Percentiles rank a stretch among this genome's conserved stretches.
phyloP scores from a whole-genome alignment of 2,113 vertebrate genomes.

The Willisornis vidua region DNA sequence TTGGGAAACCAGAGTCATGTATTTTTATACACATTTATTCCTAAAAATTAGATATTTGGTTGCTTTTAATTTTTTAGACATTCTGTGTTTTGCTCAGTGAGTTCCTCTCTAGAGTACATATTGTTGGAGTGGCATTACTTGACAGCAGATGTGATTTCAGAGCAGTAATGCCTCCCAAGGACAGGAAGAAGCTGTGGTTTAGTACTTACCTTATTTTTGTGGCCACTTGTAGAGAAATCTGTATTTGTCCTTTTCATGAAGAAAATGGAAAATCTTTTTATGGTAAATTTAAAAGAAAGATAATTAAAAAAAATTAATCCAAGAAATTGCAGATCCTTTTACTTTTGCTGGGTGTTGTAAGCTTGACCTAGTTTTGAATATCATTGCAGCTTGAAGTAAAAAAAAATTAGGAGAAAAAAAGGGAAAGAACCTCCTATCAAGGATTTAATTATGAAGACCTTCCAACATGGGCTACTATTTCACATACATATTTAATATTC shows the following conservation, averaged over 20 bases:
- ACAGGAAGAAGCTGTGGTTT: not conserved
- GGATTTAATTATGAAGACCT: not conserved
- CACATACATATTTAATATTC: slow-evolving; percentile 23
- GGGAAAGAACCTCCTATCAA: not conserved
- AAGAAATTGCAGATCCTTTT: not conserved
- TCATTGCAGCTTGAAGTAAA: not conserved
- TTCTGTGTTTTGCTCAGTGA: not conserved
- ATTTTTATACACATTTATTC: not conserved
- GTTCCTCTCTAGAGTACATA: not conserved
- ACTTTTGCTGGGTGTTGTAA: not conserved
- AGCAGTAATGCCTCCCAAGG: not conserved
- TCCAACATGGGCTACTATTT: not conserved
- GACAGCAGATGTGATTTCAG: not conserved
- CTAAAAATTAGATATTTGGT: not conserved
- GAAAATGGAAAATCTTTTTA: not conserved
- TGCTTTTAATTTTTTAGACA: not conserved
- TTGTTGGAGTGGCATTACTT: not conserved
- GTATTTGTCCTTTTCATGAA: not conserved
- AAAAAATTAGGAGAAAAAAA: not conserved
- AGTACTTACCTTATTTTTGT: not conserved
- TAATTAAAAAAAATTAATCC: not conserved
- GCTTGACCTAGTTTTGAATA: slow-evolving; percentile 22
- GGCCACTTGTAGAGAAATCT: not conserved
- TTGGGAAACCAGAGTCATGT: not conserved
- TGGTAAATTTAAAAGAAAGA: not conserved